Evolutionary conservation across 2,113 vertebrate species (phyloP).

Genomic region (Rostratula benghalensis): DNA sequence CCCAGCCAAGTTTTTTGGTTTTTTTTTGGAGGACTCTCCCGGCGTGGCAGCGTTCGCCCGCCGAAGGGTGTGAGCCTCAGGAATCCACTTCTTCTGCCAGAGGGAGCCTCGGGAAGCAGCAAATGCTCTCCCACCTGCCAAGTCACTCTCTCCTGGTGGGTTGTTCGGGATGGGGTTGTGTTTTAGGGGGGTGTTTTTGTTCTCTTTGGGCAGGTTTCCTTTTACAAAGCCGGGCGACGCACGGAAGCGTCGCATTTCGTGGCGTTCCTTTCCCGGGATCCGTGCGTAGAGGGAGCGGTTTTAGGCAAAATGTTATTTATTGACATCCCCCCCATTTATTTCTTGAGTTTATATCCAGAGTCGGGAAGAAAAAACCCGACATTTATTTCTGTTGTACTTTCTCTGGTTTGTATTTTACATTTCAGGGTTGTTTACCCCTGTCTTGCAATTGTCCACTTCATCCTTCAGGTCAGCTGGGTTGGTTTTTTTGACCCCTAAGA

Average conservation of each 20-base stretch:
- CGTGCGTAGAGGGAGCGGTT: accelerated
- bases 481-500: not conserved
- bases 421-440: not conserved
- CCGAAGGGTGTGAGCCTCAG: not conserved
- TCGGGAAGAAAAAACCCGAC: accelerated
- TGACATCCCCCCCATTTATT: accelerated
- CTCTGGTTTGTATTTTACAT: not conserved
- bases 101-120: not conserved
- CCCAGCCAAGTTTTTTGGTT: not conserved
- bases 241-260: accelerated
- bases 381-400: not conserved
- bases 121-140: slow-evolving; percentile 13
- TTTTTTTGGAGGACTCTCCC: not conserved
- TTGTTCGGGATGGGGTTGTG: not conserved
- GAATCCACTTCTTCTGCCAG: not conserved
- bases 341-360: accelerated
- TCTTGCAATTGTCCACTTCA: not conserved
- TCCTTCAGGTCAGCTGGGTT: not conserved
- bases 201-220: not conserved
- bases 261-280: accelerated
- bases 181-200: not conserved
- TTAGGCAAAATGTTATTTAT: accelerated
- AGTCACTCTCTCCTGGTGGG: not conserved
- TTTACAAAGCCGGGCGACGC: not conserved
- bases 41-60: accelerated